phyloP scores from a whole-genome alignment of 2,888 invertebrate genomes.

The Coecobrya sp. region DNA sequence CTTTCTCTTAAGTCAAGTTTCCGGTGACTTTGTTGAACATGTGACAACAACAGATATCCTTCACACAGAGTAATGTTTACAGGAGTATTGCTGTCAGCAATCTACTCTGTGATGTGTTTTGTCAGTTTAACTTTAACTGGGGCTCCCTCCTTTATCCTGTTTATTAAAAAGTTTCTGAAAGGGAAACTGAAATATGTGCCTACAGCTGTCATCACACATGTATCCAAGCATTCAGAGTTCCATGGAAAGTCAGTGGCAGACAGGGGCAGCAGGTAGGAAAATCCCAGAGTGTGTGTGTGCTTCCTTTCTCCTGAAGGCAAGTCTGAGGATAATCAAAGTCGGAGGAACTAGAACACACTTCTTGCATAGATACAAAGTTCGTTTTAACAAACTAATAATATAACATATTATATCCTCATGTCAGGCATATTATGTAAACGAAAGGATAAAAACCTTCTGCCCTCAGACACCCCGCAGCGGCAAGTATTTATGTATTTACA shows the following conservation, averaged over 20 bases:
- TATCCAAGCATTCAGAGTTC: neutral
- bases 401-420: too few relatives aligned
- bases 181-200: neutral
- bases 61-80: neutral
- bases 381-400: too few relatives aligned
- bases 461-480: too few relatives aligned
- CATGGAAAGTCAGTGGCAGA: neutral
- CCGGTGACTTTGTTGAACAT: neutral
- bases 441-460: too few relatives aligned
- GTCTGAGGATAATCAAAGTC: neutral
- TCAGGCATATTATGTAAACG: too few relatives aligned
- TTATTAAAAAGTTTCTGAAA: constrained; percentile 6
- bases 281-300: neutral
- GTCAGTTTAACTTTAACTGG: neutral
- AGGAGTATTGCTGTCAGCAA: neutral
- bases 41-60: constrained; percentile 8
- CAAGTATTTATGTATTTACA: too few relatives aligned
- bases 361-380: too few relatives aligned
- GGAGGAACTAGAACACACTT: neutral
- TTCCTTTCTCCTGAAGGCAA: neutral
- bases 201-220: neutral
- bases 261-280: neutral
- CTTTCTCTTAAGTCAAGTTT: neutral
- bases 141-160: neutral
- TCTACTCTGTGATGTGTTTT: neutral